Conservation (phyloP, 1,140 invertebrate species). For the Pinna nobilis region DNA sequence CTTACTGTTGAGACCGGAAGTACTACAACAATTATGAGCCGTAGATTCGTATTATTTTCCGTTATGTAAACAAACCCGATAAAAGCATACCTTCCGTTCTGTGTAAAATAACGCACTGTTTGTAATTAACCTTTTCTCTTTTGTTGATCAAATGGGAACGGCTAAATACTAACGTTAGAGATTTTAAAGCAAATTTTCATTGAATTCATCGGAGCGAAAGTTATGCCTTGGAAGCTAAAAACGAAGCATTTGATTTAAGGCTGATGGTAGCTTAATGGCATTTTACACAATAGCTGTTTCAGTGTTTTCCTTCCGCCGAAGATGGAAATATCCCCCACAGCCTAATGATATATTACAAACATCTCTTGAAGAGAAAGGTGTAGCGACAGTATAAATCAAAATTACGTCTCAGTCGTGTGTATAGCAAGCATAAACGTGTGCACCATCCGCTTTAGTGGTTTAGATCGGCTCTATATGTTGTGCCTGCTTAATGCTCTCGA, state of each 20-base stretch:
- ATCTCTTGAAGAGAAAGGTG: too few relatives aligned
- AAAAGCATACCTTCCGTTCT: neutral
- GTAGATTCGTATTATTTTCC: conserved; percentile 1
- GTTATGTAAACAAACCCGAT: neutral
- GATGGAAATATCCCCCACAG: too few relatives aligned
- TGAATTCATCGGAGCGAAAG: neutral
- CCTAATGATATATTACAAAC: too few relatives aligned
- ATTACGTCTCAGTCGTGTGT: too few relatives aligned
- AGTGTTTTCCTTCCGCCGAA: neutral
- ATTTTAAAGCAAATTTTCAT: neutral
- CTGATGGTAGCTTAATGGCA: neutral
- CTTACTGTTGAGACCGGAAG: too few relatives aligned
- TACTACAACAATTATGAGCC: neutral
- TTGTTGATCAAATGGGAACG: neutral
- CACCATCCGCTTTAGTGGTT: too few relatives aligned
- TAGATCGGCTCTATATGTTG: too few relatives aligned
- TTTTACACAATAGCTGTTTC: neutral
- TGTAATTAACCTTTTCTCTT: neutral
- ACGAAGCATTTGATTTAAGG: neutral
- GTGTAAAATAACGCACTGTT: neutral
- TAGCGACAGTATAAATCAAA: too few relatives aligned
- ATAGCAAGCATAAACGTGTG: too few relatives aligned
- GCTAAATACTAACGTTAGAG: neutral
- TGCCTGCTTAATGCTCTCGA: too few relatives aligned
- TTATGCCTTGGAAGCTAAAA: neutral